Base-by-base conservation (phyloP, 2,888 invertebrate species). In the Sphaerophoria rueppellii region DNA sequence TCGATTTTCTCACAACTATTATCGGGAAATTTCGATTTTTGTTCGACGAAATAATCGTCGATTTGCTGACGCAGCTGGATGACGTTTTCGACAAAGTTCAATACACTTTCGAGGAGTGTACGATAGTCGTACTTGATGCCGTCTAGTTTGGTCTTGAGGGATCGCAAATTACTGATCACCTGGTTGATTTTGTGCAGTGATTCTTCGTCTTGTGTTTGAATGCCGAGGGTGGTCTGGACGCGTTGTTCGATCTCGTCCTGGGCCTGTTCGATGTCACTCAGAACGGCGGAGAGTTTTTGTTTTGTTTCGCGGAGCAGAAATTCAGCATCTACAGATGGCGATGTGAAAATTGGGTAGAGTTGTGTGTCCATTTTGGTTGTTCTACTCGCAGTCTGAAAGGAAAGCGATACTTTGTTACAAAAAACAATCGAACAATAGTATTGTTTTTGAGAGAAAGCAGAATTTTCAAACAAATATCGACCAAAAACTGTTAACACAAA, bases 321-420 rank as follows among this genome's bases (percentile, higher is more conserved):
- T 85, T 92, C 92, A 12, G 95, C 93, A 87, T 93, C 93, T 57
- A 93, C 93, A 4, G 95, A 93, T 79, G 93, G 92, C 14, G 94
- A 93, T 61, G 94, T 95, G 87, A 96, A 94, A 61, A 95, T 93
- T 32, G 96, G 96, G 93, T 96, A 96, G 77, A 96, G 92, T 89
- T 96, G 95, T 61, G 94, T 93, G 89, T 95, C 95, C 88, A 96
- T 93, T 91, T 95, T 94, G 4, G 94, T 93, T 87, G 94, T 94
- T 93, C 94, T 94, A 87, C 93, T 93, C 86, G 95, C 93, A 32
- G 94, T 94, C 95, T 95, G 71, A 11, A 5, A 6, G 34, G 11
- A 5, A 32, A 16, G 34, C 12, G 34, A 63, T 35, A 14, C n/a
- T 0, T 3, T 61, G 46, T 32, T n/a, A 11, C 4, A 6, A 4